Evolutionary conservation across 2,113 vertebrate species (phyloP).

Genomic region (Semnornis frantzii): DNA sequence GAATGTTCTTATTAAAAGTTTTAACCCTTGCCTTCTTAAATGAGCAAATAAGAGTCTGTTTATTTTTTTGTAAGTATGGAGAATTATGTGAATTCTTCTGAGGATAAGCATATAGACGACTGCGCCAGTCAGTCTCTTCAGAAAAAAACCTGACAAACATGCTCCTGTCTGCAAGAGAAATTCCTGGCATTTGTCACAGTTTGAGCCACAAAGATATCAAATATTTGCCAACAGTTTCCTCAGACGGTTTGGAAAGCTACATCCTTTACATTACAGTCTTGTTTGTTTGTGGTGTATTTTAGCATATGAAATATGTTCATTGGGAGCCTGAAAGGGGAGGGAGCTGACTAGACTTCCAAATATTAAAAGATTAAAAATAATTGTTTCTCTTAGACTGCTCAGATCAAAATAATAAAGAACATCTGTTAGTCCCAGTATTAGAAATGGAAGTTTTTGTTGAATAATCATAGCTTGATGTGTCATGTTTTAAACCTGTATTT

Average conservation of each 20-base stretch:
- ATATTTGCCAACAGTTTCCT: constrained; percentile 62
- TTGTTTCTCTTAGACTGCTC: constrained; percentile 42
- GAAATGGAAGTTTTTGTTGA: constrained; percentile 41
- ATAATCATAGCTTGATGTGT: constrained; percentile 59
- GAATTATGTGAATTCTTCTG: constrained; percentile 51
- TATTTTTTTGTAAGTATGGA: constrained; percentile 19
- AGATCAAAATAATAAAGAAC: constrained; percentile 63
- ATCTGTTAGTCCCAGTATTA: constrained; percentile 48
- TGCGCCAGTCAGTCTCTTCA: constrained; percentile 45
- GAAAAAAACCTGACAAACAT: constrained; percentile 30
- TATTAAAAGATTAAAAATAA: constrained; percentile 49
- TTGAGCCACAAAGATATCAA: constrained; percentile 46
- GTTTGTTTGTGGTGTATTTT: constrained; percentile 53
- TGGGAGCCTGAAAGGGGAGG: constrained; percentile 23
- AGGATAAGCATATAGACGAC: constrained; percentile 22
- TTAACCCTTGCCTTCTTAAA: constrained; percentile 58
- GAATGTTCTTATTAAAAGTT: constrained; percentile 39
- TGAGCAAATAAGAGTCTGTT: background rate
- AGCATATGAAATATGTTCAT: constrained; percentile 34
- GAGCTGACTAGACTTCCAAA: constrained; percentile 23
- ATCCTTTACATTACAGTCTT: constrained; percentile 48
- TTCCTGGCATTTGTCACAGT: constrained; percentile 60
- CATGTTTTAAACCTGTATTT: constrained; percentile 66
- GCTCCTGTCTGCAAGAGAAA: constrained; percentile 34
- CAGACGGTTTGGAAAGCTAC: constrained; percentile 55